These are phyloP conservation scores for Cladopsammia gracilis DNA, from an alignment of 64 coral and sea anemone species.

Conservation along the genomic window DNA sequence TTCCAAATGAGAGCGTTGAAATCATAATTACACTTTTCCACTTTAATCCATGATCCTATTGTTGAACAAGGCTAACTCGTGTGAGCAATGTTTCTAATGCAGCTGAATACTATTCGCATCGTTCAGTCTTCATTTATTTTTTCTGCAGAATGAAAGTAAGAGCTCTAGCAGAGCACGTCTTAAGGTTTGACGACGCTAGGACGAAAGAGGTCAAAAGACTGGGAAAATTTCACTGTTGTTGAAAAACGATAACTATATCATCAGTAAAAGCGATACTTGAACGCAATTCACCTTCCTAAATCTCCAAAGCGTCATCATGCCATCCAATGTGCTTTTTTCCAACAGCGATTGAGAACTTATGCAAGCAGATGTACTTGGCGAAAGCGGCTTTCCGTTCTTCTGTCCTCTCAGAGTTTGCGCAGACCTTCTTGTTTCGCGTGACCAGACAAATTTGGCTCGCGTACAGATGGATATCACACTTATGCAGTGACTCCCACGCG, in stretches of 20 bases:
- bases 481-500: too few species aligned
- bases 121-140: too few species aligned
- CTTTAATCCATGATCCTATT: too few species aligned
- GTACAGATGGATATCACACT: background rate
- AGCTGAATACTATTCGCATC: too few species aligned
- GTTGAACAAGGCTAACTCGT: too few species aligned
- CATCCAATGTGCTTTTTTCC: background rate
- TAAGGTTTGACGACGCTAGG: too few species aligned
- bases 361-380: background rate
- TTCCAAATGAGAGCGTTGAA: too few species aligned
- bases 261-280: background rate
- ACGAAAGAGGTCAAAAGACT: background rate
- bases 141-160: too few species aligned
- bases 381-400: background rate
- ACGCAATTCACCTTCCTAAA: background rate
- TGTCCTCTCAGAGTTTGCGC: background rate
- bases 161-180: too few species aligned
- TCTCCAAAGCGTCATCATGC: background rate
- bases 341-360: background rate
- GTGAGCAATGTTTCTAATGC: too few species aligned
- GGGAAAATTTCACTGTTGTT: background rate
- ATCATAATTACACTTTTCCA: too few species aligned
- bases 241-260: background rate
- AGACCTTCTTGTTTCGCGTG: background rate
- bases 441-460: background rate